Evolutionary conservation across 2,888 invertebrate genomes (phyloP).

Genomic region (Ophraella communa): DNA sequence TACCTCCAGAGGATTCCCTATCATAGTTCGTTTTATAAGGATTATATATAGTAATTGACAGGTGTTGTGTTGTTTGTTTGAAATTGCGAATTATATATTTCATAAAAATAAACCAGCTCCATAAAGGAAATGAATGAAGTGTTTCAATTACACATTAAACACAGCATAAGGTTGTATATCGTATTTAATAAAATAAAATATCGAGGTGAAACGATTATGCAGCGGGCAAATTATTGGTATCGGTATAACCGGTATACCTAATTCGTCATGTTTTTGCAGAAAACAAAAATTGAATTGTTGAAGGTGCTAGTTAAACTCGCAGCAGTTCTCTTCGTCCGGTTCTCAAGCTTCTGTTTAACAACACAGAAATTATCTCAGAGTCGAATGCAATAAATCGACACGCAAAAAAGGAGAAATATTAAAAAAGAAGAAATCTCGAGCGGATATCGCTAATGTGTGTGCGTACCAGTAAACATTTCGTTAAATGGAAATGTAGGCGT

Average conservation of each 20-base stretch:
- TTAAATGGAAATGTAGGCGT: constrained; percentile 37
- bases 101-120: too few species aligned
- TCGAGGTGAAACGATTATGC: background rate
- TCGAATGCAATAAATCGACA: constrained; percentile 29
- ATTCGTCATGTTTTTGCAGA: constrained; percentile 6
- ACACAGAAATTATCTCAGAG: constrained; percentile 27
- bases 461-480: constrained; percentile 33
- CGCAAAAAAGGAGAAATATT: constrained; percentile 18
- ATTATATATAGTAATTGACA: too few species aligned
- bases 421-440: constrained; percentile 22
- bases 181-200: constrained; percentile 2
- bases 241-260: constrained; percentile 1
- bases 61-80: too few species aligned
- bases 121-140: too few species aligned
- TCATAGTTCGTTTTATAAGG: too few species aligned
- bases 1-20: too few species aligned
- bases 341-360: constrained; percentile 25
- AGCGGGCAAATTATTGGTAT: constrained; percentile 6
- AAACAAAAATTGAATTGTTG: constrained; percentile 13
- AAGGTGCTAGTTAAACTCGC: constrained; percentile 27
- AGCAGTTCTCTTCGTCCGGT: constrained; percentile 18
- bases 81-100: too few species aligned
- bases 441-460: constrained; percentile 34
- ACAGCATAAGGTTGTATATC: background rate
- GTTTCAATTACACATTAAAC: too few species aligned